Conservation (phyloP, 2,113 vertebrate genomes). For the Neotoma lepida region DNA sequence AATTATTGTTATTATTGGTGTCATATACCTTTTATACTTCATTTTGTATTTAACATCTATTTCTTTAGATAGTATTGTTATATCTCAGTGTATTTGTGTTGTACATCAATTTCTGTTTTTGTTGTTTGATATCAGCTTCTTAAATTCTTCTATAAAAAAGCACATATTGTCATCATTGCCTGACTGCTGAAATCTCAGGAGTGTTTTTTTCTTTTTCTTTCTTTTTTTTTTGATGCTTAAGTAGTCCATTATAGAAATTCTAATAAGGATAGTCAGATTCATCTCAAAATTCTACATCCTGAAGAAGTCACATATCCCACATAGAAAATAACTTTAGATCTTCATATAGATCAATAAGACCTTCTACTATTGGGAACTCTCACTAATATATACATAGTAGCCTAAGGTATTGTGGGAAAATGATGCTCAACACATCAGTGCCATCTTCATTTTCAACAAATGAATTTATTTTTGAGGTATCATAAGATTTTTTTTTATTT, state of each 20-base stretch:
- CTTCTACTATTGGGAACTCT: not conserved
- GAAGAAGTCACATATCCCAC: not conserved
- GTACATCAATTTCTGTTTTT: not conserved
- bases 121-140: not conserved
- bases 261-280: not conserved
- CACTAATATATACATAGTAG: fast-evolving
- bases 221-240: not conserved
- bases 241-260: not conserved
- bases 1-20: not conserved
- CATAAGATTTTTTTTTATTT: not conserved
- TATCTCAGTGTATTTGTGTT: not conserved
- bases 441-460: not conserved
- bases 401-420: not conserved
- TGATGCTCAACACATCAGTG: not conserved
- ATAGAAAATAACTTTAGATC: not conserved
- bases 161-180: not conserved
- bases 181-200: not conserved
- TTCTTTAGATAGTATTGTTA: not conserved
- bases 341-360: not conserved
- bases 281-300: not conserved
- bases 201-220: not conserved
- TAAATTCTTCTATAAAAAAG: not conserved
- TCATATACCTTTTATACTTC: not conserved
- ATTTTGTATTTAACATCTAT: not conserved
- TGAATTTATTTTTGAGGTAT: not conserved